phyloP scores from a whole-genome alignment of 2,113 vertebrate genomes.

The Podocnemis expansa region DNA sequence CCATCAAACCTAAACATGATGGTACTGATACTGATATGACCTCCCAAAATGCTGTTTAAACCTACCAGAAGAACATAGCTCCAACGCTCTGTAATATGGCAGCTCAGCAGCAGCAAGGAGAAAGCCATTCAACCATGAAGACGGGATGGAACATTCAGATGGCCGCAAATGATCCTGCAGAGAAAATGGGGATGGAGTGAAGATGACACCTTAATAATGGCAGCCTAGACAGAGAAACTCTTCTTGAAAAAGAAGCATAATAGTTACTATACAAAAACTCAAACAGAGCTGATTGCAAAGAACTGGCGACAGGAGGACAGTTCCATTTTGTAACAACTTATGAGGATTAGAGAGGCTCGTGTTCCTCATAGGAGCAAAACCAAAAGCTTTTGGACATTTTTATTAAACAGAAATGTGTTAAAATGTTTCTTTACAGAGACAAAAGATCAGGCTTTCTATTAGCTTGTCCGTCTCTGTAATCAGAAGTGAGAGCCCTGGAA shows the following conservation, averaged over 20 bases:
- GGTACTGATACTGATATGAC: neutral
- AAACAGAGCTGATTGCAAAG: neutral
- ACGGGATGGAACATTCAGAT: neutral
- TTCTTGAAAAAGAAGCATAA: neutral
- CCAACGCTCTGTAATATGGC: no score
- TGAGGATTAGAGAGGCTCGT: neutral
- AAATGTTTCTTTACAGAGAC: neutral
- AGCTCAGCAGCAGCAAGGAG: neutral
- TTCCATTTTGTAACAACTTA: neutral
- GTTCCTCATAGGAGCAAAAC: neutral
- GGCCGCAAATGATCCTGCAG: neutral
- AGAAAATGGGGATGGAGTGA: neutral
- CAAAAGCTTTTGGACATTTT: neutral
- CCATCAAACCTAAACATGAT: neutral
- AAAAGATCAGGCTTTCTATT: neutral
- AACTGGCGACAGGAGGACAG: neutral
- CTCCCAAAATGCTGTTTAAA: neutral
- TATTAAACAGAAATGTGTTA: neutral
- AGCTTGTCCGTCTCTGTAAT: neutral
- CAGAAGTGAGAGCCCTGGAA: neutral
- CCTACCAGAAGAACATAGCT: neutral
- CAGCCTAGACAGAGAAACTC: neutral
- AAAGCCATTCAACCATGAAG: neutral
- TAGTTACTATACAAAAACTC: fast-evolving
- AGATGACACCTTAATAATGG: neutral